These are phyloP conservation scores for Zelostemma sp. DNA, from an alignment of 1,140 invertebrate species.

Conservation along the genomic window DNA sequence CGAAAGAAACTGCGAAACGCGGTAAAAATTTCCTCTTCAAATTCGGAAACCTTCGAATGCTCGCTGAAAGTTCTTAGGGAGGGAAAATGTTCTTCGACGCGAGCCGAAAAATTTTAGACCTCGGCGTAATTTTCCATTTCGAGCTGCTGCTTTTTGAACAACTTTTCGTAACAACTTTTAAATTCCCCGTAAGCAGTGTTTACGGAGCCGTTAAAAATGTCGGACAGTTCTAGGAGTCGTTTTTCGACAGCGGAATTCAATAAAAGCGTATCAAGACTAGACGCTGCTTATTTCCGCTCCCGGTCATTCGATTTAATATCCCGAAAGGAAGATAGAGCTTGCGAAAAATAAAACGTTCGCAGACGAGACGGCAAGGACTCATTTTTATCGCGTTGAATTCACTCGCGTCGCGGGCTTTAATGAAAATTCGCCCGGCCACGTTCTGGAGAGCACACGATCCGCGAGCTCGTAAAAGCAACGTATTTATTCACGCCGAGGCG, in stretches of 20 bases:
- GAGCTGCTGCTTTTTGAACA: too few relatives aligned
- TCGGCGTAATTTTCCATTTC: too few relatives aligned
- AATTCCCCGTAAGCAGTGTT: not conserved
- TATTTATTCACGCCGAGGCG: slow-evolving; percentile 26
- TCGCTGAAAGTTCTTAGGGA: too few relatives aligned
- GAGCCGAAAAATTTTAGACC: too few relatives aligned
- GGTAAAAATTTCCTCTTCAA: too few relatives aligned
- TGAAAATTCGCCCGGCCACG: slow-evolving; percentile 18
- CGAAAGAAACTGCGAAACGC: too few relatives aligned
- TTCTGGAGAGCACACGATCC: slow-evolving; percentile 3
- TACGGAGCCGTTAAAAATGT: not conserved
- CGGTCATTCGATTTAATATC: slow-evolving; percentile 25
- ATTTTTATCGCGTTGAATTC: slow-evolving; percentile 25
- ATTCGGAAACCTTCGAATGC: too few relatives aligned
- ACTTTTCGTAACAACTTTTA: not conserved
- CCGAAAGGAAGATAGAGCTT: slow-evolving; percentile 11
- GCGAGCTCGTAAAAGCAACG: slow-evolving; percentile 23
- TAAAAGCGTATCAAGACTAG: slow-evolving; percentile 17
- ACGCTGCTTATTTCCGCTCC: slow-evolving; percentile 22
- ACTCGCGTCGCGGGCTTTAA: slow-evolving; percentile 17
- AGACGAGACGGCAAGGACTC: slow-evolving; percentile 2
- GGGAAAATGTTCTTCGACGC: too few relatives aligned
- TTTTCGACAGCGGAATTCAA: too few relatives aligned
- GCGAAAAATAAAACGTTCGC: slow-evolving; percentile 33
- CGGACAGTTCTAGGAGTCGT: not conserved